Evolutionary conservation across 2,113 vertebrate species (phyloP), one percentile per base, ranked within the genome.

Genomic region (Accipiter virgatus): DNA sequence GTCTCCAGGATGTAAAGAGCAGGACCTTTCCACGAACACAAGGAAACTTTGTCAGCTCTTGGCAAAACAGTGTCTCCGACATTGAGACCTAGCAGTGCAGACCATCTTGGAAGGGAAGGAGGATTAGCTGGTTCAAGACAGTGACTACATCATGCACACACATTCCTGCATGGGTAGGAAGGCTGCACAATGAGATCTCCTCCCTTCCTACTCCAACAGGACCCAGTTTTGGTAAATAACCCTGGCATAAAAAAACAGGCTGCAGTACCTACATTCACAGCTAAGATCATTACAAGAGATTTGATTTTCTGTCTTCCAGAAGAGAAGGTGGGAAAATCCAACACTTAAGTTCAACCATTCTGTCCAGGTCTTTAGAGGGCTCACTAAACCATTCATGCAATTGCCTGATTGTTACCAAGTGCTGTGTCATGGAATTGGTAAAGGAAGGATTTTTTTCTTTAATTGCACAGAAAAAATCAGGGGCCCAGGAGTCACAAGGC

Each of bases 251-350:
- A 63, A 88, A 73, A 42, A 0, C 20, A 38, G 32, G 11, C 55
- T 42, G 52, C 0, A 2, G n/a, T 62, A 78, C 31, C 72, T 83
- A 34, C 32, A 65, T 65, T 93, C 48, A 48, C 31, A 80, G 25
- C 43, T 61, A 65, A 66, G 42, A 75, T 59, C 21, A n/a, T 56
- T 63, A 75, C 34, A 62, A 61, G 43, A 59, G 16, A 75, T 52
- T 34, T 50, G 18, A n/a, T 84, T 75, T 81, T 62, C 73, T 48
- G 18, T 50, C 27, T 34, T 26, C 16, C 22, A 66, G 50, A 70
- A 95, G 90, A 75, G 23, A 88, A 80, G 66, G 10, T 62, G 50
- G 34, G 32, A 82, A 81, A 88, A 48, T 53, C 36, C 70, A 90
- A 34, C 5, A 56, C 23, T 21, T 21, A 68, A 91, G 19, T 61